Evolutionary conservation across 2,797 vertebrate species (phyloP).

Genomic region (Taenioides sp.): DNA sequence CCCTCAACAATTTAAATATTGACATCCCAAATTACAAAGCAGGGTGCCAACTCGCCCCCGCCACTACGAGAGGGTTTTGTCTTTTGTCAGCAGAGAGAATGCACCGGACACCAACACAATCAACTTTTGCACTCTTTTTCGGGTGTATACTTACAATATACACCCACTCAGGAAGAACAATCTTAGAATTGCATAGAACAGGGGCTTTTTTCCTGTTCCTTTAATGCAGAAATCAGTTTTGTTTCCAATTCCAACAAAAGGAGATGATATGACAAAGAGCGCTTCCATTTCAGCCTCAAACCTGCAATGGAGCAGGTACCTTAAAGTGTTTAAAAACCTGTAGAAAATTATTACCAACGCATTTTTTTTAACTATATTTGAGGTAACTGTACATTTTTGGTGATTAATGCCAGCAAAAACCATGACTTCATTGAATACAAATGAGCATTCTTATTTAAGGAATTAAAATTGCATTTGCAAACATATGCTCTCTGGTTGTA

Average conservation of each 20-base stretch:
- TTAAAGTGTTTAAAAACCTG: too few relatives aligned
- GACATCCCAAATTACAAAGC: constrained; percentile 88
- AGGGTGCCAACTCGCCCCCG: constrained; percentile 78
- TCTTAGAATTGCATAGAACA: background rate
- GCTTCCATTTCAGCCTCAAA: background rate
- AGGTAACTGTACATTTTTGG: too few relatives aligned
- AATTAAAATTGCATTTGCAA: too few relatives aligned
- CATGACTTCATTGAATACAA: too few relatives aligned
- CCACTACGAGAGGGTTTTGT: constrained; percentile 81
- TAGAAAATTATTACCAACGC: too few relatives aligned
- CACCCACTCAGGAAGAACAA: background rate
- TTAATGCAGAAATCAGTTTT: background rate
- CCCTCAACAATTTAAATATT: constrained; percentile 89
- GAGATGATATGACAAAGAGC: background rate
- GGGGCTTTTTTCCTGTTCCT: too few relatives aligned
- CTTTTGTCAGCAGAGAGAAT: constrained; percentile 58
- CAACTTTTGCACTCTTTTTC: background rate
- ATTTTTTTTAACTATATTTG: too few relatives aligned
- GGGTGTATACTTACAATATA: background rate
- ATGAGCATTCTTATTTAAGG: too few relatives aligned
- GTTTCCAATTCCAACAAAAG: background rate
- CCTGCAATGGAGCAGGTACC: too few relatives aligned
- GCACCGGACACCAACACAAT: background rate
- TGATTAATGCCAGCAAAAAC: too few relatives aligned
- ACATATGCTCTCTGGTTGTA: too few relatives aligned